Conservation (phyloP, 2,797 vertebrate species). For the Neosilurus mollespiculum region DNA sequence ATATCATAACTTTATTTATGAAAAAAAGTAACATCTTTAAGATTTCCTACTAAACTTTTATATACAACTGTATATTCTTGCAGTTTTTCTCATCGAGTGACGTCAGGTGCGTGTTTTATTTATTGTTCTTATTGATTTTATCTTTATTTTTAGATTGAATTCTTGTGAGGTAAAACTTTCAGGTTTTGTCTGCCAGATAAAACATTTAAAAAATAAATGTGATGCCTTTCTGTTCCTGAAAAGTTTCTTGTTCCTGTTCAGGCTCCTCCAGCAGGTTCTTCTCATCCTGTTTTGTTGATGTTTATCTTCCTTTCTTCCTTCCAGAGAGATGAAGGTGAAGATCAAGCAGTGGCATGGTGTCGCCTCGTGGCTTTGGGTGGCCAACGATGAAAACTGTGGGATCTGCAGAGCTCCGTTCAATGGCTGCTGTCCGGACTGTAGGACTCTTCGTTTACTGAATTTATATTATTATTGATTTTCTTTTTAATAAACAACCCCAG, state of each 20-base stretch:
- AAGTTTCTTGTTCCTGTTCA: neutral
- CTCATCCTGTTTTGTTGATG: neutral
- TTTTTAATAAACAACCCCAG: neutral
- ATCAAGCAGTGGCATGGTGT: slow-evolving; percentile 92
- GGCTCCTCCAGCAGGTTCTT: neutral
- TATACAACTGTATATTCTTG: no score
- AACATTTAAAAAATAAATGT: neutral
- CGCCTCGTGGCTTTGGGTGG: slow-evolving; percentile 96
- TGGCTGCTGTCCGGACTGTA: slow-evolving; percentile 96
- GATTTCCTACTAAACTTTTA: no score
- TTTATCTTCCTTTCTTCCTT: no score
- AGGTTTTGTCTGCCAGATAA: neutral
- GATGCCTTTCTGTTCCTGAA: neutral
- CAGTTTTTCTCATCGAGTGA: neutral
- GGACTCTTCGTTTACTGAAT: slow-evolving; percentile 54
- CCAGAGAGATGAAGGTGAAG: slow-evolving; percentile 83
- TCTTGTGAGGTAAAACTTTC: neutral
- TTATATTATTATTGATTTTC: no score
- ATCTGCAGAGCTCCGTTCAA: slow-evolving; percentile 97
- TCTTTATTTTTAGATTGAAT: neutral
- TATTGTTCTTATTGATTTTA: no score
- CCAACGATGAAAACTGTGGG: slow-evolving; percentile 96
- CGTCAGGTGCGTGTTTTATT: neutral
- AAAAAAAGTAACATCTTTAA: no score
- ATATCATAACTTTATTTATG: no score